Conservation (phyloP, 2,113 vertebrate species). For the Sturnus vulgaris region DNA sequence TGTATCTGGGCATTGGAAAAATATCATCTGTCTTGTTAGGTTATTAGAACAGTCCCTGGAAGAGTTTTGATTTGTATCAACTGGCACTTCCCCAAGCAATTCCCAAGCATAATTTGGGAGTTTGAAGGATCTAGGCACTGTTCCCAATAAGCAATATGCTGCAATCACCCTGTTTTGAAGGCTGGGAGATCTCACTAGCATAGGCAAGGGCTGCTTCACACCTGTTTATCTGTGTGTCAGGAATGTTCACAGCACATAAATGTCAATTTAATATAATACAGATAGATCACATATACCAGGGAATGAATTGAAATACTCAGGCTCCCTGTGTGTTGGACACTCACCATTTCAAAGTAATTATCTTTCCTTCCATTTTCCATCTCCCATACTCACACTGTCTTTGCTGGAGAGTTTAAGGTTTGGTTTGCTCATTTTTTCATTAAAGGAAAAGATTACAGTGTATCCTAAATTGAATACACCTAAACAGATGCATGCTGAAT, state of each 20-base stretch:
- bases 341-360: background rate
- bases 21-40: background rate
- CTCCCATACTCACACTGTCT: background rate
- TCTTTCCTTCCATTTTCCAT: background rate
- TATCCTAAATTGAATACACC: background rate
- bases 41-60: background rate
- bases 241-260: background rate
- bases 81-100: background rate
- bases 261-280: background rate
- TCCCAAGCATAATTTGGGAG: background rate
- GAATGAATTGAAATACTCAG: background rate
- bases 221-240: slow-evolving; percentile 10
- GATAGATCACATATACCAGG: background rate
- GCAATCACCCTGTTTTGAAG: background rate
- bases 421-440: background rate
- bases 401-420: background rate
- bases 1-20: background rate
- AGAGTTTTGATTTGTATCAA: slow-evolving; percentile 6
- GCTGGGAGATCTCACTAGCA: background rate
- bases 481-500: background rate
- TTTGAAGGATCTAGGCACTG: slow-evolving; percentile 36
- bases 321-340: background rate
- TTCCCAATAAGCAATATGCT: slow-evolving; percentile 28
- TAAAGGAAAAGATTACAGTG: background rate
- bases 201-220: background rate